Conservation (phyloP, 2,888 invertebrate species). For the Tridacna gigas region DNA sequence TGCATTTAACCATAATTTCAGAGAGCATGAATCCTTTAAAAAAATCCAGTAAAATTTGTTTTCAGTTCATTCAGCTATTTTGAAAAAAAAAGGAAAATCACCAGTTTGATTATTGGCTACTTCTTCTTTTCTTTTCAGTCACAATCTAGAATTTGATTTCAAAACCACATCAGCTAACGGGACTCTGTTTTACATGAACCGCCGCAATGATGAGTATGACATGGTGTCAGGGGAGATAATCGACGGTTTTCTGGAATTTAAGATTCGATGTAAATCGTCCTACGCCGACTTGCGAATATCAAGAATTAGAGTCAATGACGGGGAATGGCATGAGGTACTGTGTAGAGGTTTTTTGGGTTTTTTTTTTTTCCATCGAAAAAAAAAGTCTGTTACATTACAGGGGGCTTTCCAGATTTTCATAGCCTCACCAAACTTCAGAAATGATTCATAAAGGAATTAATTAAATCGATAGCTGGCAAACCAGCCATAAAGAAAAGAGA, state of each 20-base stretch:
- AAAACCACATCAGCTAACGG: slow-evolving; percentile 61
- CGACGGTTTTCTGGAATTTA: slow-evolving; percentile 64
- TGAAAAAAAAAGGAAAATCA: neutral
- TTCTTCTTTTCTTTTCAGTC: slow-evolving; percentile 52
- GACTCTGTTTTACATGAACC: slow-evolving; percentile 65
- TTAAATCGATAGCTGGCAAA: no score
- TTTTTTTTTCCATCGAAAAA: no score
- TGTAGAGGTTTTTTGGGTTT: no score
- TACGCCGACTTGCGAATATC: slow-evolving; percentile 66
- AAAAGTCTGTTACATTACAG: no score
- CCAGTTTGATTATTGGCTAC: neutral
- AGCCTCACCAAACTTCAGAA: no score
- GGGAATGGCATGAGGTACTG: slow-evolving; percentile 68
- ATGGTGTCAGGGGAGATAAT: slow-evolving; percentile 65
- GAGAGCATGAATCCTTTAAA: neutral
- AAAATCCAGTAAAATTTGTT: no score
- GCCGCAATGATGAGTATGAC: slow-evolving; percentile 57
- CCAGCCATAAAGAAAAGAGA: no score
- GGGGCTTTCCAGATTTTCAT: no score
- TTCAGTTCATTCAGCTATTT: neutral
- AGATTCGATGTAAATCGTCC: slow-evolving; percentile 65
- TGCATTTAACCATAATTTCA: neutral
- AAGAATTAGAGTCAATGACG: slow-evolving; percentile 56
- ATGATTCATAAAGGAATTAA: no score
- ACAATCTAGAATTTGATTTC: slow-evolving; percentile 67